A percentile compares a stretch with the other conserved stretches of the same genome.
Conservation (phyloP, 2,113 vertebrate genomes). For the Anguilla japonica region DNA sequence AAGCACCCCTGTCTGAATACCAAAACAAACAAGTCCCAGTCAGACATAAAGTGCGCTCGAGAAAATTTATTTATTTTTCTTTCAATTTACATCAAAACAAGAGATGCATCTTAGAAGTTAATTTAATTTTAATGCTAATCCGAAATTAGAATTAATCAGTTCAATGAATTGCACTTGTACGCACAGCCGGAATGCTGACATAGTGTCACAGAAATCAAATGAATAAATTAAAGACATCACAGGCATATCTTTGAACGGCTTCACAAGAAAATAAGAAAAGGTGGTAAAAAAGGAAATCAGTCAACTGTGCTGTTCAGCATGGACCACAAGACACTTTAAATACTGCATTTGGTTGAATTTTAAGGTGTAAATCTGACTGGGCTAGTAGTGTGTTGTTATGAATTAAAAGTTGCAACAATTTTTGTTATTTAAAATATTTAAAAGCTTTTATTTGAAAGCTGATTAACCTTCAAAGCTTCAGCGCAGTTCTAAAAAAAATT, state of each 20-base stretch:
- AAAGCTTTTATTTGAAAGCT: no score
- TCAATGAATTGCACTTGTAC: background rate
- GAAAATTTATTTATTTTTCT: background rate
- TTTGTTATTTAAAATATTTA: no score
- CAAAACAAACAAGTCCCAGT: background rate
- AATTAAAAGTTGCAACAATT: no score
- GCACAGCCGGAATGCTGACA: background rate
- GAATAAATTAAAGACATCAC: background rate
- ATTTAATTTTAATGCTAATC: constrained; percentile 5
- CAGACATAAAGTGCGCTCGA: background rate
- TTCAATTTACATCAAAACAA: constrained; percentile 4
- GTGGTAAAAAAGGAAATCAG: background rate
- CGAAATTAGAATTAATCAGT: background rate
- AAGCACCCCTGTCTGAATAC: background rate
- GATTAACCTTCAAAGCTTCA: no score
- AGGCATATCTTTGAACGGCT: background rate
- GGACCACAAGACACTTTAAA: background rate
- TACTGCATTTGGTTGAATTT: background rate
- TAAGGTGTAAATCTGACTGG: background rate
- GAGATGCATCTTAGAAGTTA: background rate
- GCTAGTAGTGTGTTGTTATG: background rate
- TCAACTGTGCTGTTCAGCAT: background rate
- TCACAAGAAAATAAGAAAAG: background rate
- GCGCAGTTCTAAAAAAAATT: no score
- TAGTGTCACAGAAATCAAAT: background rate